Percentiles rank a stretch among this genome's conserved stretches.
These are phyloP conservation scores for Cotesia congregata DNA, from an alignment of 2,888 invertebrate species.

Conservation along the genomic window DNA sequence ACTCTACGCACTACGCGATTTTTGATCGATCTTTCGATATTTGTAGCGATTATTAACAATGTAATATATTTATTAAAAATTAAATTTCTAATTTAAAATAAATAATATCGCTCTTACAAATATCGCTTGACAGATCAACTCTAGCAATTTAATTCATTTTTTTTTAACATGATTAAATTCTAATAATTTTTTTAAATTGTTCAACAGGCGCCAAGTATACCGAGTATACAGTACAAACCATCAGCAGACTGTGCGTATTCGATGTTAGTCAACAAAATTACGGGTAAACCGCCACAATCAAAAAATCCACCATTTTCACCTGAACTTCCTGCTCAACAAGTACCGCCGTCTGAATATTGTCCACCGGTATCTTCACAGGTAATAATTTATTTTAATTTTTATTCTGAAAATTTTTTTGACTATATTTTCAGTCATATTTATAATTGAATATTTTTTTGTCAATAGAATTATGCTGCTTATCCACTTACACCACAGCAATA, in stretches of 20 bases:
- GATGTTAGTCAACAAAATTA: conserved; percentile 88
- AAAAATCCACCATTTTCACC: conserved; percentile 53
- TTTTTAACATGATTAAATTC: conserved; percentile 40
- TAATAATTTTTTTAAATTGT: conserved; percentile 47
- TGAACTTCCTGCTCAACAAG: conserved; percentile 54
- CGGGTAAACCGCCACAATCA: conserved; percentile 74
- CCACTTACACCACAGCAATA: conserved; percentile 63
- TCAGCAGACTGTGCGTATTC: conserved; percentile 91
- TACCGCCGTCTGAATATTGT: conserved; percentile 60
- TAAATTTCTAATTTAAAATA: not conserved
- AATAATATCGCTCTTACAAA: conserved; percentile 29
- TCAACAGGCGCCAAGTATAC: conserved; percentile 74
- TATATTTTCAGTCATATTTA: not conserved
- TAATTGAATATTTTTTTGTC: conserved; percentile 26
- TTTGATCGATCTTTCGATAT: conserved; percentile 49
- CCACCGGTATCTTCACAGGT: conserved; percentile 59
- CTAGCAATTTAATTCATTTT: conserved; percentile 26
- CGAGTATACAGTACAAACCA: conserved; percentile 82
- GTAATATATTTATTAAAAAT: conserved; percentile 32
- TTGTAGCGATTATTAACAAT: conserved; percentile 31
- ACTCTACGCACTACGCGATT: conserved; percentile 47
- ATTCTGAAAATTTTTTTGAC: conserved; percentile 1
- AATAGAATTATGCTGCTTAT: conserved; percentile 58
- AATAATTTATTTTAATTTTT: conserved; percentile 29
- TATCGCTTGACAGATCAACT: conserved; percentile 32